These are phyloP conservation scores for Ostrea edulis DNA, from an alignment of 1,140 invertebrate species.

Conservation along the genomic window DNA sequence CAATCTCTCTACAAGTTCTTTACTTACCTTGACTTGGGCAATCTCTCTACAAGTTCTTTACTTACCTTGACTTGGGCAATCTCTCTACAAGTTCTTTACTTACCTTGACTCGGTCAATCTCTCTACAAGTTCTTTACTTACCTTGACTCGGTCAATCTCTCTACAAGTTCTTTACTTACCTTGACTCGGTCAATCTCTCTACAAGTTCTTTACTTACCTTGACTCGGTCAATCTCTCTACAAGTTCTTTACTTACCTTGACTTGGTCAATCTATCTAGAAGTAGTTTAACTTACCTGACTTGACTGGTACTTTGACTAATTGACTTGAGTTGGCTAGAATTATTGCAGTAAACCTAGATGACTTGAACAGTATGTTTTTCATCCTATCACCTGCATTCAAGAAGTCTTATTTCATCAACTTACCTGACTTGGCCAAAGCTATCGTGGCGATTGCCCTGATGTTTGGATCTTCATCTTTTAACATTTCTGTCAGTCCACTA, in stretches of 20 bases:
- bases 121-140: too few relatives aligned
- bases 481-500: conserved; percentile 64
- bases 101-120: too few relatives aligned
- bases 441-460: conserved; percentile 73
- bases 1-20: too few relatives aligned
- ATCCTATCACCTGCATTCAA: too few relatives aligned
- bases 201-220: not conserved
- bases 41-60: too few relatives aligned
- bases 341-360: not conserved
- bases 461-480: conserved; percentile 72
- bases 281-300: not conserved
- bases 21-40: too few relatives aligned
- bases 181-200: too few relatives aligned
- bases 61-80: too few relatives aligned
- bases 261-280: not conserved
- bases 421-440: conserved; percentile 73
- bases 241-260: not conserved
- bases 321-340: not conserved
- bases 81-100: too few relatives aligned
- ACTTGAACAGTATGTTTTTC: too few relatives aligned
- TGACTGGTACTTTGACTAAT: not conserved
- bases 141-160: too few relatives aligned
- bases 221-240: not conserved
- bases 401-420: not conserved
- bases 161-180: too few relatives aligned